Evolutionary conservation across 2,888 invertebrate species (phyloP), one percentile per base, ranked within the genome.

Genomic region (Parochlus steinenii): DNA sequence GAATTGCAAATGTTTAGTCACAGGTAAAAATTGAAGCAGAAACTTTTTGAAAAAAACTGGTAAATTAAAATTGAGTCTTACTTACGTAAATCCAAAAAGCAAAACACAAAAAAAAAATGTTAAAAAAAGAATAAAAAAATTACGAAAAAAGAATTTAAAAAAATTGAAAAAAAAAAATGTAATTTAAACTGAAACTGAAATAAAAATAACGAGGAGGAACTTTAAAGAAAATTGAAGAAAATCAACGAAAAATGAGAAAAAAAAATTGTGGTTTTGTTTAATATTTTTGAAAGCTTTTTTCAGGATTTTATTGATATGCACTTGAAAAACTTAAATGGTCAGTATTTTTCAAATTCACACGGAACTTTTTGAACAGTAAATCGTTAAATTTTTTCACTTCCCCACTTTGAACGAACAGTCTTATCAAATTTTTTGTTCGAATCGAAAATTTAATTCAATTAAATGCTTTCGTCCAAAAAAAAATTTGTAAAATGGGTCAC

Each of bases 151-250:
- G 7, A 34, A 15, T 32, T 16, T 18, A 28, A 22, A 19, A 32
- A 33, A 38, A 34, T 31, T 19, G 14, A 11, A 14, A 30, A 35
- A 31, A 39, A 32, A 38, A 38, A 18, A 28, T 28, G 30, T 30
- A 32, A 22, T 33, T n/a, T n/a, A n/a, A n/a, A n/a, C n/a, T n/a
- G n/a, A n/a, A n/a, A n/a, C n/a, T n/a, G n/a, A n/a, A n/a, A n/a
- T n/a, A n/a, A n/a, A 33, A 33, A 27, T 27, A 33, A 33, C 34
- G 31, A 39, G 34, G 31, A 39, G 29, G 31, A 34, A 34, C 33
- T 38, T 27, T 26, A 24, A 28, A 19, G 25, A 19, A 33, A 23
- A 27, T 31, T 35, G 30, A 28, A 30, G 29, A 22, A 34, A 31
- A 39, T 34, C 31, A 25, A 34, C 34, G 29, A 33, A 35, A 38